Conservation (phyloP, 2,888 invertebrate species). For the Podotricha telesiphe region DNA sequence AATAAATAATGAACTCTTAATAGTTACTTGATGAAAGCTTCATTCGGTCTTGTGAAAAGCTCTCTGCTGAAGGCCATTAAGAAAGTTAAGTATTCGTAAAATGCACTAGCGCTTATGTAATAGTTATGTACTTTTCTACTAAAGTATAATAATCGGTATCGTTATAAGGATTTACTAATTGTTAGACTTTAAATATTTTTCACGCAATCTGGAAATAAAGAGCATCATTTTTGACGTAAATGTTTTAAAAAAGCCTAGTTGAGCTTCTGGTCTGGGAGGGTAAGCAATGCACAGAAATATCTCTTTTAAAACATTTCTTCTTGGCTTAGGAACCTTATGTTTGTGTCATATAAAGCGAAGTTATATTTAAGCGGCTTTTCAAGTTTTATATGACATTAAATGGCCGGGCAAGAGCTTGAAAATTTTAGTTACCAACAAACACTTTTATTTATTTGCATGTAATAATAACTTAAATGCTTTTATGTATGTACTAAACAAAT, state of each 20-base stretch:
- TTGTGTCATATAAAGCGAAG: conserved; percentile 13
- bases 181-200: neutral
- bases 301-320: conserved; percentile 2
- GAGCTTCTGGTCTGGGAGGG: neutral
- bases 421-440: conserved; percentile 8
- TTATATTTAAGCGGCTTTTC: conserved; percentile 14
- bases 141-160: neutral
- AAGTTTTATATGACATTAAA: conserved; percentile 13
- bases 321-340: conserved; percentile 11
- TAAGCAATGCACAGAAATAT: conserved; percentile 2
- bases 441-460: neutral
- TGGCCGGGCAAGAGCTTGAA: neutral
- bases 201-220: neutral
- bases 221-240: neutral
- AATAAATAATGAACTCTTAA: conserved; percentile 17
- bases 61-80: conserved; percentile 12
- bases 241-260: neutral
- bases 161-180: neutral
- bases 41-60: conserved; percentile 19
- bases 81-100: conserved; percentile 20
- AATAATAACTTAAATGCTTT: neutral
- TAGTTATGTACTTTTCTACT: conserved; percentile 2
- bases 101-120: conserved; percentile 11
- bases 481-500: no score
- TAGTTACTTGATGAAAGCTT: conserved; percentile 17